These are phyloP conservation scores for Bimastos eiseni DNA, from an alignment of 2,888 invertebrate genomes.

Conservation along the genomic window DNA sequence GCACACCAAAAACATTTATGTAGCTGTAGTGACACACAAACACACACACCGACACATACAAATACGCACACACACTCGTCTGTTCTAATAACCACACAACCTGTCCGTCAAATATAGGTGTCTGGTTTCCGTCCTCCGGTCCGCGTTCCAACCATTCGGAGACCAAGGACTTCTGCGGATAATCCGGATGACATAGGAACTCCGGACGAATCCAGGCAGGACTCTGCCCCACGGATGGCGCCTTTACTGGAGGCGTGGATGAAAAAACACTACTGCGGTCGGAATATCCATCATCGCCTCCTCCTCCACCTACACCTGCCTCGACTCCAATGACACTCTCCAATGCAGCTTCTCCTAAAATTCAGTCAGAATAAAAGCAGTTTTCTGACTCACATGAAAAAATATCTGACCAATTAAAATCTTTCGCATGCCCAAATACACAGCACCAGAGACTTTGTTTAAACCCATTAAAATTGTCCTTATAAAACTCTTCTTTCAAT, in stretches of 20 bases:
- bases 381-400: no score
- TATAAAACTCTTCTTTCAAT: no score
- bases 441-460: no score
- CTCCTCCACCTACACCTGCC: not conserved
- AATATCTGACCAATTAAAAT: no score
- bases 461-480: no score
- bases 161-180: not conserved
- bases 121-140: constrained; percentile 1
- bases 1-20: no score
- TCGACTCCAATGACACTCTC: not conserved
- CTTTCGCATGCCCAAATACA: no score
- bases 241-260: not conserved
- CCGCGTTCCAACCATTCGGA: not conserved
- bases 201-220: not conserved
- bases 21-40: no score
- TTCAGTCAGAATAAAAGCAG: not conserved
- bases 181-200: not conserved
- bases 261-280: constrained; percentile 22
- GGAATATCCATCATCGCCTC: not conserved
- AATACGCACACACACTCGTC: no score
- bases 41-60: not conserved
- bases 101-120: constrained; percentile 1
- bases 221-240: not conserved
- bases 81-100: not conserved
- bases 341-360: not conserved